A percentile compares a stretch with the other conserved stretches of the same genome.
Conservation (phyloP, 2,888 invertebrate species). For the Pegoplata infirma region DNA sequence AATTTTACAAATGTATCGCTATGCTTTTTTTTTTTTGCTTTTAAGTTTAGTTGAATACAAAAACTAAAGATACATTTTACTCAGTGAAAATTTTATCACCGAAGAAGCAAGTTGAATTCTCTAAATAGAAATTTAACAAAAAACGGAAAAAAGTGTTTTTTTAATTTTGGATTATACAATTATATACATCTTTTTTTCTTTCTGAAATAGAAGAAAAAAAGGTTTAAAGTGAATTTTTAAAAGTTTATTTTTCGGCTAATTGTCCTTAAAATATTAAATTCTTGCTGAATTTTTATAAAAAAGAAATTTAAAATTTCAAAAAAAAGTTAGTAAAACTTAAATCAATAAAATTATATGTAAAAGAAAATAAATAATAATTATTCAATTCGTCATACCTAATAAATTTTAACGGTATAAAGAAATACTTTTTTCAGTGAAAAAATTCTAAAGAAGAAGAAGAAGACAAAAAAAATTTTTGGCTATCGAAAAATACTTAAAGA, state of each 20-base stretch:
- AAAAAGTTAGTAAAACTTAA: neutral
- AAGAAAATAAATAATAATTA: neutral
- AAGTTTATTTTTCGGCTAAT: constrained; percentile 36
- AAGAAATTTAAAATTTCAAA: neutral
- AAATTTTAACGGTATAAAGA: neutral
- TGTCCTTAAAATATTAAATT: neutral
- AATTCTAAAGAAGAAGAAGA: constrained; percentile 9
- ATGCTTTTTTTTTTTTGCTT: too few species aligned
- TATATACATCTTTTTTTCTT: neutral
- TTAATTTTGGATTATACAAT: too few species aligned
- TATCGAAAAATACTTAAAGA: constrained; percentile 35
- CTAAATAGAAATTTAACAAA: constrained; percentile 23
- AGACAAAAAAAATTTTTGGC: constrained; percentile 10
- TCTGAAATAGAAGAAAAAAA: neutral
- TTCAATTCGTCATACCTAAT: neutral
- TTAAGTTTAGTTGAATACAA: neutral
- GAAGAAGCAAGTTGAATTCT: constrained; percentile 73
- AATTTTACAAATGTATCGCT: constrained; percentile 21
- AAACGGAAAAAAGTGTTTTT: constrained; percentile 57
- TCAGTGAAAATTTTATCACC: constrained; percentile 77
- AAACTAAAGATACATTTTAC: constrained; percentile 54
- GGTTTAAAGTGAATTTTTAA: neutral
- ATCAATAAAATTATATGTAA: neutral
- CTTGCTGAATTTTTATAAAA: neutral
- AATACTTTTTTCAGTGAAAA: constrained; percentile 8